These are phyloP conservation scores for Microctonus hyperodae DNA, from an alignment of 2,888 invertebrate genomes.

Conservation along the genomic window DNA sequence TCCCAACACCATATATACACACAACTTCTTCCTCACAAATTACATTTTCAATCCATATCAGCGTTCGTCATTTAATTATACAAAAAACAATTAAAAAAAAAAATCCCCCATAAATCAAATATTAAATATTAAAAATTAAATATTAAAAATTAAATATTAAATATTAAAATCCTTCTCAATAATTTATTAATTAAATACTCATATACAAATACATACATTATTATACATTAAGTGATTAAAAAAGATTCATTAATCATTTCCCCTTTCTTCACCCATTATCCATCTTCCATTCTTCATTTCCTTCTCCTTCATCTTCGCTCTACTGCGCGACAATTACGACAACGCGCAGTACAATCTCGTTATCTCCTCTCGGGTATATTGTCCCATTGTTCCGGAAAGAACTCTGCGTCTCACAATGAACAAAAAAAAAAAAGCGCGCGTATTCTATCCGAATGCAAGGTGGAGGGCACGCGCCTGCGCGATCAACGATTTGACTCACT, in stretches of 20 bases:
- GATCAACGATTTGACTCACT: conserved; percentile 18
- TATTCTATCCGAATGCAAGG: not conserved
- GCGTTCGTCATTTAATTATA: not conserved
- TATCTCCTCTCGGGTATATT: conserved; percentile 32
- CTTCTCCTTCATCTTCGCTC: not conserved
- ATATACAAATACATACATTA: not conserved
- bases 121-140: no score
- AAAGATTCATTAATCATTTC: not conserved
- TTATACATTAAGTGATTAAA: not conserved
- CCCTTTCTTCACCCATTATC: not conserved
- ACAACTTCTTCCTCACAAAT: not conserved
- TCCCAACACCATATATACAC: not conserved
- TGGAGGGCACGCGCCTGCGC: conserved; percentile 21
- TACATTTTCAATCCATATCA: not conserved
- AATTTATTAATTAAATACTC: conserved; percentile 9
- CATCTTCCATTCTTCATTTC: not conserved
- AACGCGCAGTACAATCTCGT: conserved; percentile 31
- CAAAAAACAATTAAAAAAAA: not conserved
- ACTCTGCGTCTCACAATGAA: conserved; percentile 25
- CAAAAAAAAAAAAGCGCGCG: conserved; percentile 10
- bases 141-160: no score
- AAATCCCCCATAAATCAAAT: no score
- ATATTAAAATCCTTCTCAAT: not conserved
- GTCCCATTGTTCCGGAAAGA: conserved; percentile 57
- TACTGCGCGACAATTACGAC: conserved; percentile 7